Percentiles rank a stretch among this genome's conserved stretches.
These are phyloP conservation scores for Hylaeus volcanicus DNA, from an alignment of 1,140 invertebrate genomes.

Conservation along the genomic window DNA sequence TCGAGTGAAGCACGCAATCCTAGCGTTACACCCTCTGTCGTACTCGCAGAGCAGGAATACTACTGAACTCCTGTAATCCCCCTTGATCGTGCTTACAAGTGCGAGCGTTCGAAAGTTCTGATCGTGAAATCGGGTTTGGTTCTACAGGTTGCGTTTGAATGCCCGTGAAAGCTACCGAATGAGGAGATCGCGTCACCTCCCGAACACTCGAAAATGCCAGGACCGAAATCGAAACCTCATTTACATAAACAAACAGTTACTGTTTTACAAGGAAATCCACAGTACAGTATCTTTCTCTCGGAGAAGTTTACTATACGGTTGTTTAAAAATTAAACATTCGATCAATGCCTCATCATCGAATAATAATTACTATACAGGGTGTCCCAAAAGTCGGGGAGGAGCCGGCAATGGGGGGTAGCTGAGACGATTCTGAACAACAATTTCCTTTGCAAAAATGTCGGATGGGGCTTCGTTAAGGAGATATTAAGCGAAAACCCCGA, in stretches of 20 bases:
- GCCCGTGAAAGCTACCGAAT: slow-evolving; percentile 42
- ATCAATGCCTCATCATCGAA: too few species aligned
- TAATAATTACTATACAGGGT: too few species aligned
- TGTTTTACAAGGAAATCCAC: not conserved
- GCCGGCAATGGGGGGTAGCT: too few species aligned
- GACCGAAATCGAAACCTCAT: slow-evolving; percentile 1
- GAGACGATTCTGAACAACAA: too few species aligned
- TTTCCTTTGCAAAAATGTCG: too few species aligned
- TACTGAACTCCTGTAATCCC: slow-evolving; percentile 56
- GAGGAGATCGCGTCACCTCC: slow-evolving; percentile 38
- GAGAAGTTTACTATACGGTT: too few species aligned
- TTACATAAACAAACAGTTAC: slow-evolving; percentile 11
- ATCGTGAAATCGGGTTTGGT: slow-evolving; percentile 53
- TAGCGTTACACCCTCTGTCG: slow-evolving; percentile 55
- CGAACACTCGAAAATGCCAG: slow-evolving; percentile 15
- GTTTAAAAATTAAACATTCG: too few species aligned
- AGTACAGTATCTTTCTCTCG: not conserved
- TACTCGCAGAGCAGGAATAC: slow-evolving; percentile 57
- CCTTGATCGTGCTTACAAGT: slow-evolving; percentile 60
- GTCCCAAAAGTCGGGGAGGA: too few species aligned
- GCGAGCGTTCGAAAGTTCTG: slow-evolving; percentile 58
- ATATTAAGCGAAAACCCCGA: too few species aligned
- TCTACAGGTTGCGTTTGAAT: slow-evolving; percentile 56
- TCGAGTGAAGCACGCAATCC: slow-evolving; percentile 66
- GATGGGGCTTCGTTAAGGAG: too few species aligned